Evolutionary conservation across 2,113 vertebrate genomes (phyloP).

Genomic region (Phycodurus eques): DNA sequence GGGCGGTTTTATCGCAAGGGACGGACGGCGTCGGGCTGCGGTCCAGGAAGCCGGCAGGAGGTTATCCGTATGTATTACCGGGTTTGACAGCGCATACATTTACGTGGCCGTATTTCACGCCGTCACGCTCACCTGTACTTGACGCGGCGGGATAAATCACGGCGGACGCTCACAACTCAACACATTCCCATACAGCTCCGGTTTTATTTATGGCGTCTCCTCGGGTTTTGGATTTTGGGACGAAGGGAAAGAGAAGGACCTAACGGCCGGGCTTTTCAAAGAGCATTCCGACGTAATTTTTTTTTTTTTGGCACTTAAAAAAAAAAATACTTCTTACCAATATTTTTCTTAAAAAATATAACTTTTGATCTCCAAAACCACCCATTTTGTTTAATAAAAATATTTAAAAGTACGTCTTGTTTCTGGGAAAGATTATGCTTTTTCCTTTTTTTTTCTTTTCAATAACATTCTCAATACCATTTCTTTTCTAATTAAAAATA

Average conservation of each 20-base stretch:
- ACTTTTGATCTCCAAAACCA: too few species aligned
- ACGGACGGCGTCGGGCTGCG: conserved; percentile 18
- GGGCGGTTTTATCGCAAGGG: conserved; percentile 24
- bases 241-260: background rate
- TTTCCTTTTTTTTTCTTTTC: too few species aligned
- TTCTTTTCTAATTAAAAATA: too few species aligned
- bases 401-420: too few species aligned
- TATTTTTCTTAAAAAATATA: too few species aligned
- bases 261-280: too few species aligned
- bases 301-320: too few species aligned
- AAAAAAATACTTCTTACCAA: too few species aligned
- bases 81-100: conserved; percentile 56
- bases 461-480: too few species aligned
- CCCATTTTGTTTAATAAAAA: too few species aligned
- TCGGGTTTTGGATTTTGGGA: conserved; percentile 48
- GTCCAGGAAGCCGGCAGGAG: conserved; percentile 50
- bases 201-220: conserved; percentile 76
- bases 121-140: conserved; percentile 57
- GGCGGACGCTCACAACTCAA: conserved; percentile 39
- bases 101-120: conserved; percentile 63
- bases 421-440: too few species aligned
- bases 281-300: too few species aligned
- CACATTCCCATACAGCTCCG: conserved; percentile 77
- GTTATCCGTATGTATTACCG: conserved; percentile 53
- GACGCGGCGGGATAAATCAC: conserved; percentile 71